phyloP scores from a whole-genome alignment of 92 coral and sea anemone species.

The Palythoa grandiflora region DNA sequence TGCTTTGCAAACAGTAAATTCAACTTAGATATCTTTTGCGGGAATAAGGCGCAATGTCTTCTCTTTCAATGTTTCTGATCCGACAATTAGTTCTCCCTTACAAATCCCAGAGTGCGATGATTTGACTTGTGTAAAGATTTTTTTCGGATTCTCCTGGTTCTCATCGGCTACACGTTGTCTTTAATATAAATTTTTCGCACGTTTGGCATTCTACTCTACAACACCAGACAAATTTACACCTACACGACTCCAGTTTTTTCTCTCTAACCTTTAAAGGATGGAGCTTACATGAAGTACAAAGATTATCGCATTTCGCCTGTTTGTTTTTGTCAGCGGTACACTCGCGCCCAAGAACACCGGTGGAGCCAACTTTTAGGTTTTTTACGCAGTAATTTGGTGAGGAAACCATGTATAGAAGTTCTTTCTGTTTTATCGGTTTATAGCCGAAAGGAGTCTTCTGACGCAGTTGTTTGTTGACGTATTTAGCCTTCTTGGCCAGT shows the following conservation, averaged over 20 bases:
- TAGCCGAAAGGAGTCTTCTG: constrained; percentile 32
- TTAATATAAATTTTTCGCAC: constrained; percentile 50
- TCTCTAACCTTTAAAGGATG: constrained; percentile 34
- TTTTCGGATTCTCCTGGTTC: background rate
- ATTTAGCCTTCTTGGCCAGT: constrained; percentile 69
- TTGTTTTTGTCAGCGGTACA: constrained; percentile 66
- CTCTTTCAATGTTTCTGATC: background rate
- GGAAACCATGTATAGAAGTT: constrained; percentile 65
- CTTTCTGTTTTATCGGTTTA: constrained; percentile 47
- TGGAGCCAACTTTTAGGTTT: constrained; percentile 61
- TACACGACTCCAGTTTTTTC: constrained; percentile 54
- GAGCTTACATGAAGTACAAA: constrained; percentile 78
- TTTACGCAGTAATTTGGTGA: constrained; percentile 90
- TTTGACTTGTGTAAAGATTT: background rate
- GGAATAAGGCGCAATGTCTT: background rate
- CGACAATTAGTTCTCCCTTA: too few species aligned
- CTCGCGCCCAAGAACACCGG: constrained; percentile 83
- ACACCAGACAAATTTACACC: constrained; percentile 90
- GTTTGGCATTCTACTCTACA: constrained; percentile 77
- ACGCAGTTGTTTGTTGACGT: constrained; percentile 54
- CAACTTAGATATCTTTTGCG: background rate
- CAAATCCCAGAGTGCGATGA: background rate
- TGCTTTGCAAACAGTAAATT: background rate
- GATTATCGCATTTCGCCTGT: constrained; percentile 62
- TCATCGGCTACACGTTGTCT: constrained; percentile 55